phyloP scores from a whole-genome alignment of 2,113 vertebrate genomes.

The Acanthisitta chloris region DNA sequence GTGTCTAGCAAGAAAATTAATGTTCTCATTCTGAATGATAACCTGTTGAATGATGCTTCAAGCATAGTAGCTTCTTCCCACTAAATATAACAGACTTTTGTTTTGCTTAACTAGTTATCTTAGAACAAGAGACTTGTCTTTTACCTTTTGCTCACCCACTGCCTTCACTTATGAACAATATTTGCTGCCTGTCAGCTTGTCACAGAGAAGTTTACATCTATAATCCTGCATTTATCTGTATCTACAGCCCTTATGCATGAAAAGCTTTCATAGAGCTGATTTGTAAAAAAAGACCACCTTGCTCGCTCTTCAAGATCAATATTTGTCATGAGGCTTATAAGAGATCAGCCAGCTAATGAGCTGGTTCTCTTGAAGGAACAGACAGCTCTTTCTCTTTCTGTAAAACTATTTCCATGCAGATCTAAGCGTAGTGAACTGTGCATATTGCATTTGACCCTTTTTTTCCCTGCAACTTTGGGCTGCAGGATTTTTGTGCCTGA shows the following conservation, averaged over 20 bases:
- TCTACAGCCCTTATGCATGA: not conserved
- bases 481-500: not conserved
- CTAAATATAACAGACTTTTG: not conserved
- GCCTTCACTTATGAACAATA: not conserved
- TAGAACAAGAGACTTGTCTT: not conserved
- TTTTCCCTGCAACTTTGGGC: not conserved
- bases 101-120: not conserved
- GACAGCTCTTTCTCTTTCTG: not conserved
- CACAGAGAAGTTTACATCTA: not conserved
- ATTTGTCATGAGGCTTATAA: not conserved
- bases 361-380: not conserved
- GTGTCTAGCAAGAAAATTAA: not conserved
- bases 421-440: not conserved
- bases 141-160: not conserved
- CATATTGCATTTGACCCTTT: not conserved
- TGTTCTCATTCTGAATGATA: not conserved
- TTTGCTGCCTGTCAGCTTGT: constrained; percentile 13
- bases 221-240: not conserved
- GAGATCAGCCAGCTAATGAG: not conserved
- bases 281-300: not conserved
- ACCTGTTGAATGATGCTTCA: not conserved
- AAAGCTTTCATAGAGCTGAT: not conserved
- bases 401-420: not conserved
- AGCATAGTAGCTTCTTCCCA: not conserved
- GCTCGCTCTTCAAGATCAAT: not conserved